Evolutionary conservation across 2,113 vertebrate genomes (phyloP), one percentile per base, ranked within the genome.

Genomic region (Phoxinus phoxinus): DNA sequence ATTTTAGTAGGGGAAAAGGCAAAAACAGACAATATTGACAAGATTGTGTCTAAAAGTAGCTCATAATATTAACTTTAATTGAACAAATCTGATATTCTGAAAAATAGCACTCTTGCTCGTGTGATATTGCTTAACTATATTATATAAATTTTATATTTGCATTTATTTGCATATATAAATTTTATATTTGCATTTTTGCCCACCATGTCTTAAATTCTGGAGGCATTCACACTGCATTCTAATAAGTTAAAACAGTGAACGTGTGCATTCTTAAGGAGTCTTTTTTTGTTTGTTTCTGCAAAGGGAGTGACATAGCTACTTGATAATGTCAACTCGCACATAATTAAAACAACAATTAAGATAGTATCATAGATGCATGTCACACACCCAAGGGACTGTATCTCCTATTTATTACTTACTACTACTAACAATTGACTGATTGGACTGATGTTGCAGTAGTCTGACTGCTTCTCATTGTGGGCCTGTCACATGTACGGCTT

Each of bases 351-450:
- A 30, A 35, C 65, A 35, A 69, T 67, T 67, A 32, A 1, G 13
- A 9, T 67, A 67, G 27, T 1, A 32, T 67, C 30, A 6, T 17
- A 32, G 27, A 21, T 19, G 35, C 63, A 67, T 35, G 21, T 35
- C 9, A 3, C 32, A 11, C 67, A 37, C 4, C 32, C 32, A 12
- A 37, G 67, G 32, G 32, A 71, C 32, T 41, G 65, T 7, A 73
- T 73, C 6, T 44, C 25, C 41, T 73, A 44, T n/a, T 73, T 73
- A 73, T 73, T n/a, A n/a, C n/a, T n/a, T n/a, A n/a, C 37, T 73
- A 79, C 23, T 59, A 59, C 63, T 25, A 63, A 80, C 77, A 37
- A 25, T 44, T 17, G 56, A 80, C 77, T 13, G 69, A 25, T 23
- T 46, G 1, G n/a, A 59, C 53, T 59, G 58, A n/a, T 44, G 37